Evolutionary conservation across 2,888 invertebrate genomes (phyloP), one percentile per base, ranked within the genome.

Genomic region (Xanthorhoe spadicearia): DNA sequence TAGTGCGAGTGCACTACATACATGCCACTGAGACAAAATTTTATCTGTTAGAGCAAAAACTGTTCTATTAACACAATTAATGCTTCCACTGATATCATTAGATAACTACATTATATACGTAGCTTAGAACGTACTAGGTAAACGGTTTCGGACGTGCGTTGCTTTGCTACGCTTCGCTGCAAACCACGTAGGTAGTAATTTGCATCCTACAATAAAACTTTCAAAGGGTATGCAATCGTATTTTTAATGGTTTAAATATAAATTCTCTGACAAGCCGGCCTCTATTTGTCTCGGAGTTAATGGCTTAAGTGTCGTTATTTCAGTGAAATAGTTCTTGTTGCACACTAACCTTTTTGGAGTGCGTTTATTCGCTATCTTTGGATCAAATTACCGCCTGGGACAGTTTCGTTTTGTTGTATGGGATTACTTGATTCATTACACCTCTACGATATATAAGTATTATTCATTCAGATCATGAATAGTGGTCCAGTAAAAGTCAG

Each of bases 281-380:
- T 51, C 57, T 63, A 63, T 63, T 57, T 56, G 32, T 52, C 46
- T 64, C 63, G n/a, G 60, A 56, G 55, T 66, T 59, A 66, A 62
- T 62, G 63, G 57, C 28, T 23, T 53, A 56, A 58, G 52, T 54
- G 64, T 49, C 53, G 49, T 38, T 50, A 43, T 55, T 50, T 28
- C 38, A 51, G 49, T 64, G 46, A 59, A 54, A 18, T 19, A 49
- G 46, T 55, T 60, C 38, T 53, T 64, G 50, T 51, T 51, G 59
- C 32, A 13, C 60, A 46, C 51, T 61, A 54, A 50, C 49, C 61
- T 62, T 62, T 66, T 66, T 62, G 53, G 58, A 49, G 54, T 38
- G 56, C 43, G 17, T 28, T 61, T 62, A 57, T 63, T 17, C 51
- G 10, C 53, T 67, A 63, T 67, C 56, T 61, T 57, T 54, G 23